Base-by-base conservation (phyloP, 2,113 vertebrate species). In the Thermophis baileyi region DNA sequence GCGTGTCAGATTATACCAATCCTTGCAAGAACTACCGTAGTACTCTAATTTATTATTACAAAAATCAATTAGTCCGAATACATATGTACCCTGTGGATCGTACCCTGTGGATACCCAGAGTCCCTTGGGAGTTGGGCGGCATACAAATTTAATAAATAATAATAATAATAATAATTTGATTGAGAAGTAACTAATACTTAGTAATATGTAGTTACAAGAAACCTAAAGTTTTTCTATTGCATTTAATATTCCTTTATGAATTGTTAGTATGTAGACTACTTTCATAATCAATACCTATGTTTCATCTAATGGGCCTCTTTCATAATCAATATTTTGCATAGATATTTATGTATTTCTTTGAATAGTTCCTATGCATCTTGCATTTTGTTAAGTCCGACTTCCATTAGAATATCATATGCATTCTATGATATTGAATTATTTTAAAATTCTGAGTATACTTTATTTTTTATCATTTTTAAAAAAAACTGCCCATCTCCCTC, bases 211-310 rank as follows among this genome's bases (percentile, higher is more conserved):
- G 96, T 97, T 97, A 97, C 93, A 94, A 95, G 95, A 94, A 96
- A 90, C 95, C 90, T 96, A 96, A 9, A 97, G 96, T 96, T 96
- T 93, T 95, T 96, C 93, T 90, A 47, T 92, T 97, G 96, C 96
- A 96, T 90, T 96, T 96, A 93, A 95, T 96, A 95, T 9, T 50
- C 95, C 94, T 94, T 98, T 97, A 97, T 97, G 96, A 97, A 97
- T 98, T 95, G 92, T 91, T 97, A 95, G 95, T 97, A 96, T 6
- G 69, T 89, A 85, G 92, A 16, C 55, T 97, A 97, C 96, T 97
- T 97, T 94, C 95, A 94, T 96, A 96, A 97, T 97, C 95, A 0
- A 96, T 95, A 95, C 50, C 91, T 57, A 96, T 97, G 97, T 93
- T 93, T 93, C 92, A 74, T 95, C 95, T 95, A 51, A 93, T 81